Evolutionary conservation across 1,140 invertebrate species (phyloP), one percentile per base, ranked within the genome.

Genomic region (Bicyclus anynana): DNA sequence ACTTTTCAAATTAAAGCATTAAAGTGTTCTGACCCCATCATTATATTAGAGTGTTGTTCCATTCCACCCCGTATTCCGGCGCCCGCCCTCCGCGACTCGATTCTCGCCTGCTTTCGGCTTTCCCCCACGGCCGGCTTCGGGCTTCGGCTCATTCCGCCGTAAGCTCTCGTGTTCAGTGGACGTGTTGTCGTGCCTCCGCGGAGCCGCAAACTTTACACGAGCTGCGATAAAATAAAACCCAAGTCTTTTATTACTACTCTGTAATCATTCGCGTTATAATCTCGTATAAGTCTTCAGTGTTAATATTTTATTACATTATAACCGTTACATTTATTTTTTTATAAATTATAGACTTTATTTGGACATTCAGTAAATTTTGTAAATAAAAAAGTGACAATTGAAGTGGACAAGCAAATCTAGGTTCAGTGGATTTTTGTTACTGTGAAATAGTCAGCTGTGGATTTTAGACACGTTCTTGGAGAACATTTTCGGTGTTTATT

Each of bases 1-100:
- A 83, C 81, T 81, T 84, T 87, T 80, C 80, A 83, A 88, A 88
- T 88, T 86, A 88, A 81, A 84, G 81, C 80, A 84, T 87, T 87
- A 83, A 86, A 84, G 80, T 84, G 83, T 86, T 82, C 74, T 78
- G 77, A 83, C 77, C 77, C 83, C 74, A 79, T 85, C 79, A 86
- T 87, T 84, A 86, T 80, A 84, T 84, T 87, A 84, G 80, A 82
- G 80, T 87, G 82, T 84, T 87, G 84, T 83, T 83, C 69, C 76
- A 72, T 73, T 75, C 73, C 70, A 78, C 76, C 83, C 76, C 75
- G 52, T 65, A 47, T 67, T 57, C 68, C 62, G 69, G 67, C 65
- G 73, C 66, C 62, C 75, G 66, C 76, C 69, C 72, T 65, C 58
- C 51, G 54, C 53, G 52, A 54, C 40, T 53, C 59, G 54, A 59